A percentile compares a stretch with the other conserved stretches of the same genome.
phyloP scores from a whole-genome alignment of 1,140 invertebrate species.

The Drosophila persimilis region DNA sequence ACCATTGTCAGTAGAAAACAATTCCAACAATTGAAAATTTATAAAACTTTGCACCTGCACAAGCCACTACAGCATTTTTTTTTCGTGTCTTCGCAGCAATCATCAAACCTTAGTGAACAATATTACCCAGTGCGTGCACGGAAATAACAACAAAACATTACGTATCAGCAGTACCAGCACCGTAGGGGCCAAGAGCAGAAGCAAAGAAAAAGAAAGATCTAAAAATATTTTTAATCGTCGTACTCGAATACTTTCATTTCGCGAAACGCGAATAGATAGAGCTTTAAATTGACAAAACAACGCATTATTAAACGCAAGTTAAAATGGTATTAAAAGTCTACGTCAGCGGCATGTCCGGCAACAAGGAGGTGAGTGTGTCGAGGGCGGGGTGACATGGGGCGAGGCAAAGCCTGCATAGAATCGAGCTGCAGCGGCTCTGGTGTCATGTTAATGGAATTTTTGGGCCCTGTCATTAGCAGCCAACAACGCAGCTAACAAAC shows the following conservation, averaged over 20 bases:
- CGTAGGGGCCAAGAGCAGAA: constrained; percentile 48
- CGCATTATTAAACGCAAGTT: constrained; percentile 59
- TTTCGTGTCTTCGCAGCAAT: constrained; percentile 28
- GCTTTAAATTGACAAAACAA: constrained; percentile 15
- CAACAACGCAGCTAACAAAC: constrained; percentile 12
- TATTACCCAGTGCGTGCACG: constrained; percentile 55
- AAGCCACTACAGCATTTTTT: constrained; percentile 21
- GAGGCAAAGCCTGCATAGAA: constrained; percentile 20
- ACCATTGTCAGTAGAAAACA: constrained; percentile 37
- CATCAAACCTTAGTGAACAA: not conserved
- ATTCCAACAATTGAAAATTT: constrained; percentile 56
- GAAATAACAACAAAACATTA: constrained; percentile 53
- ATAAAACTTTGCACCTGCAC: constrained; percentile 46
- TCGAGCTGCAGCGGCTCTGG: not conserved
- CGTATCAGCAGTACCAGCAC: constrained; percentile 32
- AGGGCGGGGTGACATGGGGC: constrained; percentile 38
- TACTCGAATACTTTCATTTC: constrained; percentile 56
- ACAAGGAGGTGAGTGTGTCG: constrained; percentile 90
- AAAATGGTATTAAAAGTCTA: constrained; percentile 95
- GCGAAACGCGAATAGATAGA: constrained; percentile 31
- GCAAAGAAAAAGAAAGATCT: constrained; percentile 59
- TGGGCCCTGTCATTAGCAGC: constrained; percentile 46
- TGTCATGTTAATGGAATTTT: constrained; percentile 76
- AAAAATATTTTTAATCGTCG: constrained; percentile 72
- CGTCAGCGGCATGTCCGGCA: constrained; percentile 94